Evolutionary conservation across 2,797 vertebrate species (phyloP).

Genomic region (Myripristis jacobus): DNA sequence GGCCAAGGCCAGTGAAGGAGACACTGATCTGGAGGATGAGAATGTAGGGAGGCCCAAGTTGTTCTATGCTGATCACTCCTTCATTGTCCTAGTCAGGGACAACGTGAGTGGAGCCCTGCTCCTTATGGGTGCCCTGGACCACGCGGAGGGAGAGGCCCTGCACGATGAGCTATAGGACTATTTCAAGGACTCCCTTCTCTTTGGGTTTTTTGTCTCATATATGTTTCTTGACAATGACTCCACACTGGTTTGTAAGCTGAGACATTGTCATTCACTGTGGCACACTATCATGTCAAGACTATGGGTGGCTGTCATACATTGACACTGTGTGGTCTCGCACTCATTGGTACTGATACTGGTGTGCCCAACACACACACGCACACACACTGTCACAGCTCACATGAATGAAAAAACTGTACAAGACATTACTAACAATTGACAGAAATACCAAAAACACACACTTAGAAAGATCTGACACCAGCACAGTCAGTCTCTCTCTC

Average conservation of each 20-base stretch:
- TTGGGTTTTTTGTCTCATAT: slow-evolving; percentile 3
- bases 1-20: slow-evolving; percentile 51
- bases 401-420: slow-evolving; percentile 55
- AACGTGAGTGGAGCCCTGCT: slow-evolving; percentile 71
- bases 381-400: slow-evolving; percentile 51
- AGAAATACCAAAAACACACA: slow-evolving; percentile 38
- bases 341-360: slow-evolving; percentile 60
- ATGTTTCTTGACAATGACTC: slow-evolving; percentile 27
- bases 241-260: slow-evolving; percentile 53
- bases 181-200: slow-evolving; percentile 1
- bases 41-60: slow-evolving; percentile 65
- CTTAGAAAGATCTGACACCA: slow-evolving; percentile 26
- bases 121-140: slow-evolving; percentile 79
- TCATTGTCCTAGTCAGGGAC: slow-evolving; percentile 76
- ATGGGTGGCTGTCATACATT: slow-evolving; percentile 64
- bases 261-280: slow-evolving; percentile 74
- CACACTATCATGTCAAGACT: slow-evolving; percentile 61
- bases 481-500: slow-evolving; percentile 13
- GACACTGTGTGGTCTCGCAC: slow-evolving; percentile 57
- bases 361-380: slow-evolving; percentile 44
- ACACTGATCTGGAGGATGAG: slow-evolving; percentile 51
- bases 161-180: slow-evolving; percentile 76
- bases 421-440: slow-evolving; percentile 57
- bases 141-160: slow-evolving; percentile 66
- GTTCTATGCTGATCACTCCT: slow-evolving; percentile 79